Conservation (phyloP, 2,113 vertebrate species). For the Prunella himalayana region DNA sequence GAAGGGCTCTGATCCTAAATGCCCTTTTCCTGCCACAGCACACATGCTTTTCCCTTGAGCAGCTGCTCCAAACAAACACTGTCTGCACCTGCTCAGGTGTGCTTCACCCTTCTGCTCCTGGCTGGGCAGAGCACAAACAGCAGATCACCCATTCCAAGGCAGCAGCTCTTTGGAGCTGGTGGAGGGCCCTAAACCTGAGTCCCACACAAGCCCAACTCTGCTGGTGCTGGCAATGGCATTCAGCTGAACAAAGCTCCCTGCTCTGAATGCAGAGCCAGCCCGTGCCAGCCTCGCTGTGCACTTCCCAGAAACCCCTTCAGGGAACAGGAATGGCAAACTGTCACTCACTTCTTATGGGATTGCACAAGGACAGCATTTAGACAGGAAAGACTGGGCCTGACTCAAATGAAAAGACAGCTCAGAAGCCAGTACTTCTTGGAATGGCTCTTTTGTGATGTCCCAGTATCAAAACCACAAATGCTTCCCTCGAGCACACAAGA, state of each 20-base stretch:
- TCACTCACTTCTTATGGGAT: accelerated
- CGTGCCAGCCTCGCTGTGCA: neutral
- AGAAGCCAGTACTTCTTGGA: neutral
- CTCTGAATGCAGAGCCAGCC: neutral
- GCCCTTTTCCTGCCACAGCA: neutral
- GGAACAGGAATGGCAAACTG: neutral
- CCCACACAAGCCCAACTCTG: neutral
- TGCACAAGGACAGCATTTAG: neutral
- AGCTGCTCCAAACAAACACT: neutral
- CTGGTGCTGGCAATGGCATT: neutral
- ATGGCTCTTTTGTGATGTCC: neutral
- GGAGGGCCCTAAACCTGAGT: neutral
- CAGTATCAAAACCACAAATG: accelerated
- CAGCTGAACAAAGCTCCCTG: neutral
- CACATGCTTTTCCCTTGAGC: neutral
- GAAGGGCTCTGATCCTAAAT: too few species aligned
- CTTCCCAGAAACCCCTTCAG: neutral
- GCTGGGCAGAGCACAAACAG: neutral
- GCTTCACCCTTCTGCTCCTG: neutral
- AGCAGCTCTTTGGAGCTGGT: neutral
- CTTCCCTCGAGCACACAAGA: accelerated
- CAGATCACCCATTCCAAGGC: neutral
- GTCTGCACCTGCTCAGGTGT: accelerated
- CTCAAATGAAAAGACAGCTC: neutral
- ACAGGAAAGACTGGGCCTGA: neutral